phyloP scores from a whole-genome alignment of 2,113 vertebrate species.

The Tragulus kanchil region DNA sequence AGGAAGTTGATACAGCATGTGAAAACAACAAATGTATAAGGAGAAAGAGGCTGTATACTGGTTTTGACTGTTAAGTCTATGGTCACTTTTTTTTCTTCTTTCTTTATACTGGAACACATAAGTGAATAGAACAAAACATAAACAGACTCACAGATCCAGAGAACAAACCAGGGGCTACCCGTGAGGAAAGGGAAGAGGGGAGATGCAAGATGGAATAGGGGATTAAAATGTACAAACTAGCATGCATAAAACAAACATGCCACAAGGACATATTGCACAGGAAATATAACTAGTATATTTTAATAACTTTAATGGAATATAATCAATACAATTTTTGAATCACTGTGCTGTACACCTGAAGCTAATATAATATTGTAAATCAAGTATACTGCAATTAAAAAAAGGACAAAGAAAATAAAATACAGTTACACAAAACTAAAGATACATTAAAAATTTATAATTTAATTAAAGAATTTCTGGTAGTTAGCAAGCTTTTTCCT shows the following conservation, averaged over 20 bases:
- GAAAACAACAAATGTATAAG: background rate
- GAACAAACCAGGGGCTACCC: background rate
- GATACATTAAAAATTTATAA: slow-evolving; percentile 40
- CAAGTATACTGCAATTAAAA: background rate
- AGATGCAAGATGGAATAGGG: background rate
- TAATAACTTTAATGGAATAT: background rate
- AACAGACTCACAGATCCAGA: background rate
- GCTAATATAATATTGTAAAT: background rate
- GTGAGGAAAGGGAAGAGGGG: background rate
- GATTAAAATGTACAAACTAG: background rate
- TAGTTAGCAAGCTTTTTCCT: background rate
- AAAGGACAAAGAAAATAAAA: slow-evolving; percentile 60
- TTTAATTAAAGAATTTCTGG: slow-evolving; percentile 60
- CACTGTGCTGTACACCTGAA: background rate
- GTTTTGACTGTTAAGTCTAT: background rate
- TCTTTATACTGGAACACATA: background rate
- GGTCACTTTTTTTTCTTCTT: background rate
- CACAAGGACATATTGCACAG: background rate
- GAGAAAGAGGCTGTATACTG: background rate
- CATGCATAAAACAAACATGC: background rate
- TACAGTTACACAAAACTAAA: slow-evolving; percentile 6
- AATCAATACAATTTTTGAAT: background rate
- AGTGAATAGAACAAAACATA: background rate
- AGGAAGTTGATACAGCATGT: background rate
- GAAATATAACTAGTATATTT: background rate